These are phyloP conservation scores for Entomobrya proxima DNA, from an alignment of 2,888 invertebrate genomes.

Conservation along the genomic window DNA sequence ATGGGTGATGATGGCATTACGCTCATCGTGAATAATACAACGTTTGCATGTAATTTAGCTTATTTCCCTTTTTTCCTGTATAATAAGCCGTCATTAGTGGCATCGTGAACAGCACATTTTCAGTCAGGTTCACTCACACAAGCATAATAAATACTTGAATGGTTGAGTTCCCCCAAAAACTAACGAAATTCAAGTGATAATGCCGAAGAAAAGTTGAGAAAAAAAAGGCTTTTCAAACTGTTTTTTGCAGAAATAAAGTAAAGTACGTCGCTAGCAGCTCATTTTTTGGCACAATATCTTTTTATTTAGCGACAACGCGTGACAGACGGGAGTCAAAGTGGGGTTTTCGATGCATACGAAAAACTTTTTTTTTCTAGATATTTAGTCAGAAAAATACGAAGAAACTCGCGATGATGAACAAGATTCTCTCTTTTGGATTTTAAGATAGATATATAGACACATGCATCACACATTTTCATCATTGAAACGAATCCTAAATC, in stretches of 20 bases:
- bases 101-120: slow-evolving; percentile 26
- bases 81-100: slow-evolving; percentile 44
- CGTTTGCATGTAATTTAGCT: background rate
- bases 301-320: slow-evolving; percentile 71
- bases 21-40: slow-evolving; percentile 9
- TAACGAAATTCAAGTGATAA: slow-evolving; percentile 16
- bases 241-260: slow-evolving; percentile 26
- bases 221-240: background rate
- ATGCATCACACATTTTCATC: slow-evolving; percentile 40
- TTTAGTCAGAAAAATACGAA: slow-evolving; percentile 20
- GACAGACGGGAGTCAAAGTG: slow-evolving; percentile 69
- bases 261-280: slow-evolving; percentile 56
- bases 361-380: slow-evolving; percentile 22
- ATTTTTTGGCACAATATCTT: slow-evolving; percentile 72
- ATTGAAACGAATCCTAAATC: background rate
- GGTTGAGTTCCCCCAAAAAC: slow-evolving; percentile 17
- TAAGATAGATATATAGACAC: slow-evolving; percentile 44
- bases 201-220: slow-evolving; percentile 11
- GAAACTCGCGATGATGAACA: slow-evolving; percentile 21
- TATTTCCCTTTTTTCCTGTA: background rate
- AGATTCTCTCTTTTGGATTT: slow-evolving; percentile 22
- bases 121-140: background rate
- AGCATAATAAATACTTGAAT: slow-evolving; percentile 28
- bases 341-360: slow-evolving; percentile 46
- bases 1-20: slow-evolving; percentile 18